A percentile compares a stretch with the other conserved stretches of the same genome.
Conservation (phyloP, 2,888 invertebrate species). For the Dryadula phaetusa region DNA sequence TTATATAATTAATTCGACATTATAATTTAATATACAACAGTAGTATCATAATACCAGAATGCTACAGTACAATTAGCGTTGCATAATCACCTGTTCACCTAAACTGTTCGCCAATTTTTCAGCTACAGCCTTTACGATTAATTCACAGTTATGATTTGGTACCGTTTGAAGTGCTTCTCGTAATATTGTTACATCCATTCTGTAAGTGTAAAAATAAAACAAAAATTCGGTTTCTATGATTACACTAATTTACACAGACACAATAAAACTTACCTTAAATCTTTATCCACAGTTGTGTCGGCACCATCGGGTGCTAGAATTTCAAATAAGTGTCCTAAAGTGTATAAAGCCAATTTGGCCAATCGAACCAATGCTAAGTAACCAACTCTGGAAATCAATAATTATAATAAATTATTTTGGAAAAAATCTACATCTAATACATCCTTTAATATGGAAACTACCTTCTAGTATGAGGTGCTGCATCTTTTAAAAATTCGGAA, state of each 20-base stretch:
- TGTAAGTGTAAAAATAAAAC: conserved; percentile 50
- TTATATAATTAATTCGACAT: background rate
- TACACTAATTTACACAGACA: background rate
- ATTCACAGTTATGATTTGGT: conserved; percentile 93
- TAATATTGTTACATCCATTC: conserved; percentile 86
- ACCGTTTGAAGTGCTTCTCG: conserved; percentile 93
- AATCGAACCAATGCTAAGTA: conserved; percentile 94
- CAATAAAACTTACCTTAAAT: conserved; percentile 62
- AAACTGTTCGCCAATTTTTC: conserved; percentile 92
- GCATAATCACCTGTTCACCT: conserved; percentile 86
- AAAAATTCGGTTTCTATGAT: background rate
- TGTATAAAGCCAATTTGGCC: conserved; percentile 94
- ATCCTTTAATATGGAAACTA: conserved; percentile 43
- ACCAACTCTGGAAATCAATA: conserved; percentile 86
- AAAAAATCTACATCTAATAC: background rate
- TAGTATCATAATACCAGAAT: background rate
- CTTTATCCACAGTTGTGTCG: conserved; percentile 70
- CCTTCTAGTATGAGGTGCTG: conserved; percentile 78
- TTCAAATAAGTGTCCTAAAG: conserved; percentile 92
- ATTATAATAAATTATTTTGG: background rate
- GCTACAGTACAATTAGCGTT: background rate
- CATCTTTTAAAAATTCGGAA: conserved; percentile 76
- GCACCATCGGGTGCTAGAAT: conserved; percentile 81
- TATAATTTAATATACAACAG: background rate
- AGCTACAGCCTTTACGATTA: conserved; percentile 92